Base-by-base conservation (phyloP, 92 coral and sea anemone species). In the Bergia puertoricense region DNA sequence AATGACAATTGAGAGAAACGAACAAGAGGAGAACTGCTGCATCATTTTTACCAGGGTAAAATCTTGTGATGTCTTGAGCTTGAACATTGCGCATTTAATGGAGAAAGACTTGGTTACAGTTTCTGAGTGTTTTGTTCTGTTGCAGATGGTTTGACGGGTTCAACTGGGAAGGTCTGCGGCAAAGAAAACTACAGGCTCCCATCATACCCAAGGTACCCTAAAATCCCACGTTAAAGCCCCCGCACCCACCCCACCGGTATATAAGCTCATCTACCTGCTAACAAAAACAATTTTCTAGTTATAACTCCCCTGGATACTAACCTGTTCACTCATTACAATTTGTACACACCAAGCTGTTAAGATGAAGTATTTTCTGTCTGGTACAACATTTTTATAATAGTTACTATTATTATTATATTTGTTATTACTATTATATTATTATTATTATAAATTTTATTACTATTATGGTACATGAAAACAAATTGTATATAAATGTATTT, bases 121-220 rank as follows among this genome's bases (percentile, higher is more conserved):
- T 74, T 4, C 54, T 30, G 48, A 78, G 50, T 69, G 57, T 46
- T 59, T 16, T 11, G 16, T 68, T 39, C 79, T 46, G 15, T 51
- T 81, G 2, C 56, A 96, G 99, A 89, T 97, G 99, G 99, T 97
- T 97, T 85, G 99, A 97, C 74, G 99, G 99, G 73, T 97, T 97
- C 90, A 97, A 97, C 93, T 97, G 99, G 99, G 99, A 97, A 86
- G 99, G 99, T 6, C 85, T 97, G 65, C 90, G 95, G 85, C 91
- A 91, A 77, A 89, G 97, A 89, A 94, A 94, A 85, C 94, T 97
- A 20, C 90, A 92, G 51, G 93, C 98, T 5, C 99, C 99, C 8
- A 95, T 97, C 78, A 89, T 94, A 36, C 99, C 99, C 8, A 97
- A 92, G 97, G 99, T 97, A 83, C 5, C 80, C 37, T 54, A 54